Percentiles rank a stretch among this genome's conserved stretches.
phyloP scores from a whole-genome alignment of 2,888 invertebrate species.

The Heliconius sara region DNA sequence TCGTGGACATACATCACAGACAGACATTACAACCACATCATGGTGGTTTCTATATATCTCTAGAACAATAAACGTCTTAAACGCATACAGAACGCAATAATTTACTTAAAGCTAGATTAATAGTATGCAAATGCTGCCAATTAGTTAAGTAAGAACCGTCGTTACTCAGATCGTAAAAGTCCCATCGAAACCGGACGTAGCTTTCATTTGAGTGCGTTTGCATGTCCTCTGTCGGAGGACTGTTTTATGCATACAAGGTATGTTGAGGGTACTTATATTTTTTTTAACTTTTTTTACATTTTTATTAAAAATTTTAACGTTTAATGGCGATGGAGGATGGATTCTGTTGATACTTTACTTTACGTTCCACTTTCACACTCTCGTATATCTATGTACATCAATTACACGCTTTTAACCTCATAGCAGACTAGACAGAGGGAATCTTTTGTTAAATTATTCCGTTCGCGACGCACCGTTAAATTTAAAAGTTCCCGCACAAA shows the following conservation, averaged over 20 bases:
- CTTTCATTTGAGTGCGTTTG: constrained; percentile 19
- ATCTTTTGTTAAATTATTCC: too few relatives aligned
- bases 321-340: too few relatives aligned
- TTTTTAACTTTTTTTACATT: background rate
- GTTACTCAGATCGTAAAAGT: constrained; percentile 22
- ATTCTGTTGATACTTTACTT: too few relatives aligned
- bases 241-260: background rate
- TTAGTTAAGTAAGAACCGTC: constrained; percentile 24
- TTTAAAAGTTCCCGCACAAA: too few relatives aligned
- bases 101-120: constrained; percentile 19
- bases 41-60: background rate
- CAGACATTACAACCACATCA: background rate
- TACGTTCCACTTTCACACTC: too few relatives aligned
- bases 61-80: background rate
- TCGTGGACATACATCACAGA: background rate
- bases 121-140: constrained; percentile 17
- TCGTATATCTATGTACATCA: too few relatives aligned
- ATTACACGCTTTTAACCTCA: too few relatives aligned
- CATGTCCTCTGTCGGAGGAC: background rate
- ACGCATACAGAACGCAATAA: constrained; percentile 3
- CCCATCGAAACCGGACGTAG: constrained; percentile 22
- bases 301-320: too few relatives aligned
- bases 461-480: too few relatives aligned
- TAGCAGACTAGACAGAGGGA: too few relatives aligned
- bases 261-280: background rate